Evolutionary conservation across 2,888 invertebrate species (phyloP), one percentile per base, ranked within the genome.

Genomic region (Drosophila neotestacea): DNA sequence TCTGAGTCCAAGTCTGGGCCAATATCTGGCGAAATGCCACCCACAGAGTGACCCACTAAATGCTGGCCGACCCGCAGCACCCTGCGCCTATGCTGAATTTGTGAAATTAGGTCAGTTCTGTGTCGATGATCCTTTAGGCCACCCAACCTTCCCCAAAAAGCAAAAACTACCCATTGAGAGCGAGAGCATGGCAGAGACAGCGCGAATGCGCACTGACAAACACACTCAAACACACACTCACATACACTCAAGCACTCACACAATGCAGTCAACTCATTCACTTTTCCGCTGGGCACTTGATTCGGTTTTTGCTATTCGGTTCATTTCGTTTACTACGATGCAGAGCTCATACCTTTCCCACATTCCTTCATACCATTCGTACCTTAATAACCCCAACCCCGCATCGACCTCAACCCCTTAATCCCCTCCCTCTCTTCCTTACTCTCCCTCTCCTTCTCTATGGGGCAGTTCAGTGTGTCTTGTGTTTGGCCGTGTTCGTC

Each of bases 61-160:
- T 62, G 67, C 39, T 64, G 69, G 67, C 62, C 64, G 60, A 50
- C 70, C 73, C 74, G 65, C 72, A 51, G 72, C 61, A 66, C 66
- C 76, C 72, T 81, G 73, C 82, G 91, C 91, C 90, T 88, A 90
- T 89, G 86, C 86, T 90, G 85, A 90, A 89, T 85, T 90, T 81
- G 79, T 80, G 86, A 92, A 92, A 92, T 92, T 92, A 92, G 92
- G 92, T 92, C 92, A 92, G 91, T 91, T 91, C 87, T 91, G 92
- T 92, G 92, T 92, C 92, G 92, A 92, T 92, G 92, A 92, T 92
- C 91, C 91, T 91, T 92, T 91, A 82, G 78, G 80, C 83, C 85
- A 76, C 77, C 81, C 82, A 75, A 64, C 27, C 51, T 22, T 22
- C 22, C 22, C 22, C 22, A 22, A 58, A 48, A 70, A 75, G 56